A percentile compares a stretch with the other conserved stretches of the same genome.
phyloP scores from a whole-genome alignment of 1,140 invertebrate genomes.

The Aphelinus certus region DNA sequence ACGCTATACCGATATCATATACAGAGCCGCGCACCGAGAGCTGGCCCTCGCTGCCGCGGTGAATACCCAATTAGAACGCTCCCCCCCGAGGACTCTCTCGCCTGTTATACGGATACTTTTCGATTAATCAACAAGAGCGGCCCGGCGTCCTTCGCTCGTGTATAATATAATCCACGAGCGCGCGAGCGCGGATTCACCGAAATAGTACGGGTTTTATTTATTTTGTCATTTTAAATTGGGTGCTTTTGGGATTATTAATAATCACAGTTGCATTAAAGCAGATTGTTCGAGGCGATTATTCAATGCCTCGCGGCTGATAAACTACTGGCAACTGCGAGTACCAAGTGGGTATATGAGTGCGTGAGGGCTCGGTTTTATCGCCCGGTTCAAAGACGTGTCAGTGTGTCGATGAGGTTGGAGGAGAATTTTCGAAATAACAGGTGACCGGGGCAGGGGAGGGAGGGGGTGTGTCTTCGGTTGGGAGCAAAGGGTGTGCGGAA shows the following conservation, averaged over 20 bases:
- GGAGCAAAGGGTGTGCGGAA: not conserved
- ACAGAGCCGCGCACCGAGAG: no score
- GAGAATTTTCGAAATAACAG: no score
- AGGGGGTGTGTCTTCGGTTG: not conserved
- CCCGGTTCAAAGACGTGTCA: no score
- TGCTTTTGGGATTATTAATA: conserved; percentile 7
- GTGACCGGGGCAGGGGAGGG: no score
- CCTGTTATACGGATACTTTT: not conserved
- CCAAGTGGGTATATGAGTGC: not conserved
- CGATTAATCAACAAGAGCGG: not conserved
- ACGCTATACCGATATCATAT: no score
- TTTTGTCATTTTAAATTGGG: conserved; percentile 15
- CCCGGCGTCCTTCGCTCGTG: no score
- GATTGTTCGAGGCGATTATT: not conserved
- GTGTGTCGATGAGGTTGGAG: no score
- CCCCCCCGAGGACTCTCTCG: no score
- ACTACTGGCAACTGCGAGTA: not conserved
- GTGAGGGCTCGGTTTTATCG: no score
- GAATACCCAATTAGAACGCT: no score
- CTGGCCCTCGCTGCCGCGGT: no score
- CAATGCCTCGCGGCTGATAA: not conserved
- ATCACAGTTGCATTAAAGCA: not conserved
- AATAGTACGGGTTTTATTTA: conserved; percentile 7
- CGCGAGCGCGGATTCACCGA: conserved; percentile 15
- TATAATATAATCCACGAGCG: not conserved